Evolutionary conservation across 2,113 vertebrate species (phyloP).

Genomic region (Galbula dea): DNA sequence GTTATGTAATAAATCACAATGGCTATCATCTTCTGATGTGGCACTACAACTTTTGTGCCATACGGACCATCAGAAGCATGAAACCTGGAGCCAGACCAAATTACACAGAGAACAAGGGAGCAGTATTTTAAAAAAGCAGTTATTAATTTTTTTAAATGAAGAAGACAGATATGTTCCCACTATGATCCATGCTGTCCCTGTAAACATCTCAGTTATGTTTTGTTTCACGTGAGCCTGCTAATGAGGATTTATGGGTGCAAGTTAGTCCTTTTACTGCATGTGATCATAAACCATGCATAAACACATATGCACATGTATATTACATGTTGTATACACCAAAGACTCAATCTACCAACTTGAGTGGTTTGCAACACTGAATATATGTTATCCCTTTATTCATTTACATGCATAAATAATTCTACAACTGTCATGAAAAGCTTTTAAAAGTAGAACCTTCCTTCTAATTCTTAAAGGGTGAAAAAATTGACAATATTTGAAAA

Average conservation of each 20-base stretch:
- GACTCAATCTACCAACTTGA: not conserved
- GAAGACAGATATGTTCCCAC: not conserved
- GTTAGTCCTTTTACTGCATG: not conserved
- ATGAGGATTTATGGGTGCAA: not conserved
- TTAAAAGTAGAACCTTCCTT: not conserved
- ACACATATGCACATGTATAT: not conserved
- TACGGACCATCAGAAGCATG: not conserved
- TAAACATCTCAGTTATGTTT: not conserved
- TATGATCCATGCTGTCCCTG: not conserved
- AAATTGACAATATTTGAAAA: not conserved
- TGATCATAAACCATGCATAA: not conserved
- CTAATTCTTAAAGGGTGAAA: not conserved
- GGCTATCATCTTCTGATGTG: not conserved
- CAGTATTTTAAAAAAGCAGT: not conserved
- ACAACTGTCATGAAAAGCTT: not conserved
- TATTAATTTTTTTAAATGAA: not conserved
- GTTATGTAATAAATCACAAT: not conserved
- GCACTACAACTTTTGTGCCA: not conserved
- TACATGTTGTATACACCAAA: not conserved
- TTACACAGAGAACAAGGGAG: not conserved
- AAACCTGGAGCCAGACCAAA: not conserved
- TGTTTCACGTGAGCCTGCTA: not conserved
- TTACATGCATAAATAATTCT: not conserved
- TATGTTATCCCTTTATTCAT: not conserved
- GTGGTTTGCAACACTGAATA: not conserved